Evolutionary conservation across 2,113 vertebrate genomes (phyloP).

Genomic region (Neomonachus schauinslandi): DNA sequence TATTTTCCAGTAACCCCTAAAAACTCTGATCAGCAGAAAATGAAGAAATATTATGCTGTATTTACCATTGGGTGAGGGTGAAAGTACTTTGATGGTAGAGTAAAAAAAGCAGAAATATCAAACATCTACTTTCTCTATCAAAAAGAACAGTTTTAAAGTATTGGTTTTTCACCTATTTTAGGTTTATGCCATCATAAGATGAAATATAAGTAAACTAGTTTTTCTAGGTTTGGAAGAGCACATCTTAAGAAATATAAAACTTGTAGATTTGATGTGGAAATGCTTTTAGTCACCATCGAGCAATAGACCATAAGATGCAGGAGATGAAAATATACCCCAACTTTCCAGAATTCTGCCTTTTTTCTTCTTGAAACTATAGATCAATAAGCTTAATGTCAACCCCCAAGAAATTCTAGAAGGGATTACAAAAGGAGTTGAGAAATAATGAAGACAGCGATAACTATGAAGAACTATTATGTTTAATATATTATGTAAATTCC

Average conservation of each 20-base stretch:
- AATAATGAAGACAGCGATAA: not conserved
- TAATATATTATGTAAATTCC: not conserved
- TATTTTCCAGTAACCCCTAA: not conserved
- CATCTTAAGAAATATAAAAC: not conserved
- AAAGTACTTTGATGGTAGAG: not conserved
- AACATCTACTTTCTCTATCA: not conserved
- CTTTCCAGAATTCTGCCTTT: not conserved
- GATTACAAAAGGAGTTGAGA: not conserved
- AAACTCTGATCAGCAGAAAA: conserved; percentile 10
- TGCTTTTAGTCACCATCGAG: not conserved
- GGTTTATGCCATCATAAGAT: not conserved
- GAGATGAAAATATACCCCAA: not conserved
- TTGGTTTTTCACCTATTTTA: not conserved
- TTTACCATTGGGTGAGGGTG: not conserved
- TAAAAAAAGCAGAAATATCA: not conserved
- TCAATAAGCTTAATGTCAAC: not conserved
- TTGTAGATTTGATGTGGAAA: not conserved
- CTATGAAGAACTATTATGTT: not conserved
- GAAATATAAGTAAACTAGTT: not conserved
- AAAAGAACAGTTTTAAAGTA: conserved; percentile 16
- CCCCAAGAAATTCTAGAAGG: not conserved
- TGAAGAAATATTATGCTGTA: not conserved
- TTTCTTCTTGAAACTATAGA: not conserved
- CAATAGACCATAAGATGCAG: not conserved
- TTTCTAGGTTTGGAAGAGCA: not conserved